Evolutionary conservation across 2,113 vertebrate species (phyloP), one percentile per base, ranked within the genome.

Genomic region (Microtus pennsylvanicus): DNA sequence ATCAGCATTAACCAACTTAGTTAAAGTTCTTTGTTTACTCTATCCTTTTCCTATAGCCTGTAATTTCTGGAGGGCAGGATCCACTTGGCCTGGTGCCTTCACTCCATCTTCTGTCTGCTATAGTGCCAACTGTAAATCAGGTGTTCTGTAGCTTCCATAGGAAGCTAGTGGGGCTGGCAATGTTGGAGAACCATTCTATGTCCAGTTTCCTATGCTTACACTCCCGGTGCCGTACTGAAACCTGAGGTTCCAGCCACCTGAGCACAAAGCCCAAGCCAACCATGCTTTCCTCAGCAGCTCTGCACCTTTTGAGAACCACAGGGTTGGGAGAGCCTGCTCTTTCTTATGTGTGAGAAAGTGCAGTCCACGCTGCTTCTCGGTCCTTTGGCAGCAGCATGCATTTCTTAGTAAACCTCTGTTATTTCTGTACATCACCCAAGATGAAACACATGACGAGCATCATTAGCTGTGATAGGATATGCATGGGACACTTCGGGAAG

Each of bases 121-220:
- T 0, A 0, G 8, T 63, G 17, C 42, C 42, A 22, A 35, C 1
- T 69, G 72, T 52, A 88, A 3, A 4, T 35, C 67, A 42, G 76
- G 24, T 45, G 7, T 35, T 76, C 22, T n/a, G 12, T 26, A 21
- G 38, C 30, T 90, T 47, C 52, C 17, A 4, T 4, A n/a, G 35
- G 82, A 83, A 76, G 65, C 38, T 1, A 13, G 9, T 30, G 42
- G 35, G 42, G 28, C 0, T 0, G 8, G 14, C 6, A 69, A 21
- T 11, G 0, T 7, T 21, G 21, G 12, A 65, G 42, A 72, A 35
- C 38, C 30, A 1, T n/a, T n/a, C 33, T 14, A 0, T 45, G 50
- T 90, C 52, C 7, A 1, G 42, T 42, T 6, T 75, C 47, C 38
- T 81, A 5, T 6, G 3, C 9, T 61, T 58, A 78, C 63, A 5